phyloP scores from a whole-genome alignment of 2,888 invertebrate genomes.

The Kryphioiulus occultus region DNA sequence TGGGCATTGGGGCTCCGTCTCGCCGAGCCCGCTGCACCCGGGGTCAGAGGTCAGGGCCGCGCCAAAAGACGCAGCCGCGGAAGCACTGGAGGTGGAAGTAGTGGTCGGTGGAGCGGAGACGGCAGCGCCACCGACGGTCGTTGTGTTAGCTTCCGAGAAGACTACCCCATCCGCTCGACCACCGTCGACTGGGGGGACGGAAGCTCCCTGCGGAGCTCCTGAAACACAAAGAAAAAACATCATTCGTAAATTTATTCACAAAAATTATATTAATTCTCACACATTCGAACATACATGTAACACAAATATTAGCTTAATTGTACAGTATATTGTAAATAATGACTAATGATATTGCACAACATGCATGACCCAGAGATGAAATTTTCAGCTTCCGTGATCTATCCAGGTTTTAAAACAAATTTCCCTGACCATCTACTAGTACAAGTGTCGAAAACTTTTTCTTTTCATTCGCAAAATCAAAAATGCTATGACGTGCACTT shows the following conservation, averaged over 20 bases:
- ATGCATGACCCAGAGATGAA: no score
- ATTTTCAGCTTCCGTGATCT: no score
- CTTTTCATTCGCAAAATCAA: no score
- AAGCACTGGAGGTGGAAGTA: neutral
- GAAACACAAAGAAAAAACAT: neutral
- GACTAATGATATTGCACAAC: no score
- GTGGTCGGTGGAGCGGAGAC: neutral
- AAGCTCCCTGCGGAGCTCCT: slow-evolving; percentile 39
- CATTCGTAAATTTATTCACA: slow-evolving; percentile 20
- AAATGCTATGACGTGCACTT: no score
- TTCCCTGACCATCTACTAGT: no score
- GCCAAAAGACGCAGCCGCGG: neutral
- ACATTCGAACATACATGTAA: no score
- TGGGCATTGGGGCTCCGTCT: slow-evolving; percentile 50
- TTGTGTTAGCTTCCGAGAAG: slow-evolving; percentile 38
- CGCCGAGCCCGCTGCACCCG: slow-evolving; percentile 32
- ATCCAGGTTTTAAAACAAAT: no score
- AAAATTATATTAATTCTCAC: no score
- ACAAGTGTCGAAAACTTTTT: no score
- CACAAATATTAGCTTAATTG: no score
- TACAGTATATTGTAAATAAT: no score
- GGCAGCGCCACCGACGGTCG: slow-evolving; percentile 12
- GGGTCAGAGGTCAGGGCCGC: neutral
- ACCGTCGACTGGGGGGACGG: neutral
- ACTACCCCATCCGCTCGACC: slow-evolving; percentile 29